Evolutionary conservation across 2,888 invertebrate genomes (phyloP).

Genomic region (Teinopalpus imperialis): DNA sequence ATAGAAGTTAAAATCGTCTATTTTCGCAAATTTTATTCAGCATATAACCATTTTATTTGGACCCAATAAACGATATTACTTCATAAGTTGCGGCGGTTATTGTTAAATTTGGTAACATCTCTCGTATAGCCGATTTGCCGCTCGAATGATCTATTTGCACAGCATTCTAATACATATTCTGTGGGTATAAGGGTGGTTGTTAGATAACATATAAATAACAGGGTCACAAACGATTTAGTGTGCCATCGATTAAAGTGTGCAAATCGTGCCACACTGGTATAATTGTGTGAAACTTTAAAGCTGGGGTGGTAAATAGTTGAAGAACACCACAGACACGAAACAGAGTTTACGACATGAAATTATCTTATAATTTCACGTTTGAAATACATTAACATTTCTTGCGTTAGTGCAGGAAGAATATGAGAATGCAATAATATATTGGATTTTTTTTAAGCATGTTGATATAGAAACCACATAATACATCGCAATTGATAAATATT

Average conservation of each 20-base stretch:
- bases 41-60: slow-evolving; percentile 7
- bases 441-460: no score
- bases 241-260: slow-evolving; percentile 47
- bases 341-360: not conserved
- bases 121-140: slow-evolving; percentile 9
- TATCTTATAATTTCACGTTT: no score
- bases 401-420: no score
- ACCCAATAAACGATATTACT: slow-evolving; percentile 11
- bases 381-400: no score
- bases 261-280: slow-evolving; percentile 53
- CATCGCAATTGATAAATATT: no score
- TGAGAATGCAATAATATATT: no score
- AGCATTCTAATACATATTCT: slow-evolving; percentile 25
- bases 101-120: slow-evolving; percentile 22
- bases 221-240: slow-evolving; percentile 42
- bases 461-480: no score
- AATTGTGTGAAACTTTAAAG: slow-evolving; percentile 32
- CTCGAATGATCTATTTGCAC: slow-evolving; percentile 4
- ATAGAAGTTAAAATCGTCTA: slow-evolving; percentile 22
- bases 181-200: slow-evolving; percentile 28
- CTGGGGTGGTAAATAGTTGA: slow-evolving; percentile 18
- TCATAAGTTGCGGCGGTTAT: slow-evolving; percentile 14
- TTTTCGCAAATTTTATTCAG: slow-evolving; percentile 1
- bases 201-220: slow-evolving; percentile 23
- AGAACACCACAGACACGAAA: no score